These are phyloP conservation scores for Diprion similis DNA, from an alignment of 1,140 invertebrate genomes.

Conservation along the genomic window DNA sequence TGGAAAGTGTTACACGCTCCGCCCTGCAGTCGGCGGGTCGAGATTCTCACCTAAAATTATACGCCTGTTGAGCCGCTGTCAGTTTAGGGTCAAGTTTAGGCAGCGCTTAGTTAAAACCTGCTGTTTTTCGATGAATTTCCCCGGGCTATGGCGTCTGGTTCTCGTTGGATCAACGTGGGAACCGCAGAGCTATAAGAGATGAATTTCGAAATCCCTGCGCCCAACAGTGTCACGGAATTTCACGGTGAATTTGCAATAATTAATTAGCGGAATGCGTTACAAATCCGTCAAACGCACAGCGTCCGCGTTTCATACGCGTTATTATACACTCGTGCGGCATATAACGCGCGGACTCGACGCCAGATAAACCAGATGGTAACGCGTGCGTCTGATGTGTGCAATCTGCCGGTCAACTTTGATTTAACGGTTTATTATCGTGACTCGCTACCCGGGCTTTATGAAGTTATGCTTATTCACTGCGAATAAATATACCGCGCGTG, in stretches of 20 bases:
- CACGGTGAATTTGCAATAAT: not conserved
- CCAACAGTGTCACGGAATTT: not conserved
- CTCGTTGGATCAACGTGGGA: constrained; percentile 13
- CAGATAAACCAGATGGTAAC: constrained; percentile 10
- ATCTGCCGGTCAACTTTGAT: constrained; percentile 49
- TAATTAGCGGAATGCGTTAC: constrained; percentile 47
- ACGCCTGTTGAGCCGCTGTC: constrained; percentile 5
- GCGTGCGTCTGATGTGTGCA: constrained; percentile 51
- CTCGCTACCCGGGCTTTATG: constrained; percentile 34
- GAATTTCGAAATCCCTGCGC: not conserved
- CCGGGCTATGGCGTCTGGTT: constrained; percentile 21
- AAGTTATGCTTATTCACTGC: constrained; percentile 39
- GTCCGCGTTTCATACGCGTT: constrained; percentile 9
- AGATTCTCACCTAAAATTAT: constrained; percentile 18
- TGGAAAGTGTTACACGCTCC: constrained; percentile 23
- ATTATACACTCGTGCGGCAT: not conserved
- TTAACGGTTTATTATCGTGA: constrained; percentile 54
- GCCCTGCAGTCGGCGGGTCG: not conserved
- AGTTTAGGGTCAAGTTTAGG: constrained; percentile 6
- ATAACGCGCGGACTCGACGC: constrained; percentile 3
- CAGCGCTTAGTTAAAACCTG: constrained; percentile 10
- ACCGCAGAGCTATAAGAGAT: not conserved
- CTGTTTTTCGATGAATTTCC: constrained; percentile 16
- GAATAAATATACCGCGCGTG: not conserved
- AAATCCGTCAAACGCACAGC: constrained; percentile 46